Evolutionary conservation across 1,140 invertebrate genomes (phyloP).

Genomic region (Drosophila melanogaster): DNA sequence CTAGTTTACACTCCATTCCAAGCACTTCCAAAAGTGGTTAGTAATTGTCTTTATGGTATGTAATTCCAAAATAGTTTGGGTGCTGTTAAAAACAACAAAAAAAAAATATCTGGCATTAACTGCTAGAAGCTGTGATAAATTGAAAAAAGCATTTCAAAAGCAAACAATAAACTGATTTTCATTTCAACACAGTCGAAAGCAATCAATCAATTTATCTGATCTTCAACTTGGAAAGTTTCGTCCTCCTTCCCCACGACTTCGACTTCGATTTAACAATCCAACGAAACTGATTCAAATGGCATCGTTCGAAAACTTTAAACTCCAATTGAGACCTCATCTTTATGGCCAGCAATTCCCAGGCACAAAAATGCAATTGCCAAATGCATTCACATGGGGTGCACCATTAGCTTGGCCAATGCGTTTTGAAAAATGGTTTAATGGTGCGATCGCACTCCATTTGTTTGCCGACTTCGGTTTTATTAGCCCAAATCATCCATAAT

Average conservation of each 20-base stretch:
- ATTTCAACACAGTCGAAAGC: slow-evolving; percentile 2
- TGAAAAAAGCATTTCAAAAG: too few species aligned
- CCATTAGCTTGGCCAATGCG: slow-evolving; percentile 57
- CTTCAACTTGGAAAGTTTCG: slow-evolving; percentile 36
- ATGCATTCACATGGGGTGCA: slow-evolving; percentile 40
- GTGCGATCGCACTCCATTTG: slow-evolving; percentile 35
- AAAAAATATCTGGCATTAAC: too few species aligned
- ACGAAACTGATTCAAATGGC: slow-evolving; percentile 31
- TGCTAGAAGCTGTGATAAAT: not conserved
- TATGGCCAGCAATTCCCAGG: slow-evolving; percentile 29
- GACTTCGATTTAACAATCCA: slow-evolving; percentile 19
- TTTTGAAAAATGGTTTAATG: slow-evolving; percentile 71
- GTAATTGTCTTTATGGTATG: not conserved
- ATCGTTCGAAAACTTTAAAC: slow-evolving; percentile 1
- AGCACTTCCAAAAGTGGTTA: not conserved
- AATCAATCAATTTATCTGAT: slow-evolving; percentile 31
- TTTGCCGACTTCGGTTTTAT: slow-evolving; percentile 57
- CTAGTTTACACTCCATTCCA: slow-evolving; percentile 8
- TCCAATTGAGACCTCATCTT: slow-evolving; percentile 19
- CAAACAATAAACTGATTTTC: not conserved
- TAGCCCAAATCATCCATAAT: slow-evolving; percentile 71
- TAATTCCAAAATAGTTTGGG: not conserved
- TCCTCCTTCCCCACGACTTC: slow-evolving; percentile 17
- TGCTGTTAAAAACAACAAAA: too few species aligned
- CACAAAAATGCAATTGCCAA: slow-evolving; percentile 43